A percentile compares a stretch with the other conserved stretches of the same genome.
Evolutionary conservation across 2,888 invertebrate genomes (phyloP).

Genomic region (Dolomedes plantarius): DNA sequence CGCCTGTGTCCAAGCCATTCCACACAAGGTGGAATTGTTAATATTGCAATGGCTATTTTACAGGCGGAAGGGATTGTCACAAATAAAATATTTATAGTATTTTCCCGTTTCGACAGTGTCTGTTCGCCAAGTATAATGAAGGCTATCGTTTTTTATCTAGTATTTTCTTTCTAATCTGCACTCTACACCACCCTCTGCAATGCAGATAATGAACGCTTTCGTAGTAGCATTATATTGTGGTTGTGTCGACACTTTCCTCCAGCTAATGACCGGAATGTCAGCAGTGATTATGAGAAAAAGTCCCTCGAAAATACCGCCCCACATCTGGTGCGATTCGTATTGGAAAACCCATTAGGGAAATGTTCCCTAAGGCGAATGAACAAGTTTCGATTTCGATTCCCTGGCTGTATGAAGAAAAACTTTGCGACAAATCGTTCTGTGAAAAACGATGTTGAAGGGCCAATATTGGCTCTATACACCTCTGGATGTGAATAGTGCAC

Average conservation of each 20-base stretch:
- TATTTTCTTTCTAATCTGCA: not conserved
- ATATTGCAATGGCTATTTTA: not conserved
- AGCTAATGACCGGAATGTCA: slow-evolving; percentile 9
- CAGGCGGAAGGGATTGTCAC: not conserved
- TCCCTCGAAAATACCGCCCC: slow-evolving; percentile 1
- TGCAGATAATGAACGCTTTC: not conserved
- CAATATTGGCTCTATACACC: slow-evolving; percentile 10
- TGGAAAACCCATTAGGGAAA: slow-evolving; percentile 67
- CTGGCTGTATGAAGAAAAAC: slow-evolving; percentile 15
- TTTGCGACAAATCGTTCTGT: slow-evolving; percentile 20
- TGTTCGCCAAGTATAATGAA: not conserved
- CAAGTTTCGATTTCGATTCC: not conserved
- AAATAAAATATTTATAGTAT: not conserved
- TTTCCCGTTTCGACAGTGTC: not conserved
- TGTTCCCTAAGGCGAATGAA: slow-evolving; percentile 9
- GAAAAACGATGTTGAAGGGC: slow-evolving; percentile 2
- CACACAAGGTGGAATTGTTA: too few species aligned
- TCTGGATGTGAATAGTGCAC: not conserved
- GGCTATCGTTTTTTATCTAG: not conserved
- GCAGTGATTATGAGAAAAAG: slow-evolving; percentile 17
- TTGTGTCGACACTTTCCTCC: not conserved
- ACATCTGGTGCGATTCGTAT: slow-evolving; percentile 58
- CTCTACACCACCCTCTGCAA: not conserved
- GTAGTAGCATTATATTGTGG: not conserved
- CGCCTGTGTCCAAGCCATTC: too few species aligned